Conservation (phyloP, 2,113 vertebrate genomes). For the Sinocyclocheilus anshuiensis region DNA sequence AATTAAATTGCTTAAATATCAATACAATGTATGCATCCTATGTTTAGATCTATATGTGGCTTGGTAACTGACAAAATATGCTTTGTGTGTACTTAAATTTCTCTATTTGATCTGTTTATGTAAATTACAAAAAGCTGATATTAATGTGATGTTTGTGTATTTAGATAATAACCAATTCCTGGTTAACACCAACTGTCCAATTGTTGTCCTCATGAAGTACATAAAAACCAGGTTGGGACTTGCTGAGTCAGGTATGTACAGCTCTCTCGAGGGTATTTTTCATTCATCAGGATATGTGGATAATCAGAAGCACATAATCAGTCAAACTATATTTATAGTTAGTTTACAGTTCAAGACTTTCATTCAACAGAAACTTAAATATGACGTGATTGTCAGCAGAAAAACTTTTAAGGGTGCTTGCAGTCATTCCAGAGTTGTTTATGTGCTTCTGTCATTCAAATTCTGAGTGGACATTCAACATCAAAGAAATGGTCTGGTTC, state of each 20-base stretch:
- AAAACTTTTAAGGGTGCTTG: background rate
- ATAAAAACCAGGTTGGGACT: conserved; percentile 57
- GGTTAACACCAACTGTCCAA: conserved; percentile 61
- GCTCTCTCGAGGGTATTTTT: background rate
- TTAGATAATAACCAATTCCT: conserved; percentile 69
- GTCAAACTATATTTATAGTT: background rate
- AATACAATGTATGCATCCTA: background rate
- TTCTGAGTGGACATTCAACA: background rate
- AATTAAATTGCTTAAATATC: conserved; percentile 9
- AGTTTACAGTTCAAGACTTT: background rate
- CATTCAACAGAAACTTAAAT: background rate
- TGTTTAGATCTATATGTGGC: background rate
- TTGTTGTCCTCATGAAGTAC: conserved; percentile 62
- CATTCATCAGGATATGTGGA: background rate
- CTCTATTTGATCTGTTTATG: background rate
- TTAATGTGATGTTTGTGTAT: conserved; percentile 42
- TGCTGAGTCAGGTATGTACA: conserved; percentile 62
- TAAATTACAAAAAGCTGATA: background rate
- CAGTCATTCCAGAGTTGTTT: background rate
- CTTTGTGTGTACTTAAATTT: background rate
- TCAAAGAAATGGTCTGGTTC: background rate
- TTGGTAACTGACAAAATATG: background rate
- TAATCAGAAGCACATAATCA: background rate
- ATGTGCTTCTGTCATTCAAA: background rate
- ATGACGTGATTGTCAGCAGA: background rate